phyloP scores from a whole-genome alignment of 2,888 invertebrate genomes.

The Tetranychus truncatus region DNA sequence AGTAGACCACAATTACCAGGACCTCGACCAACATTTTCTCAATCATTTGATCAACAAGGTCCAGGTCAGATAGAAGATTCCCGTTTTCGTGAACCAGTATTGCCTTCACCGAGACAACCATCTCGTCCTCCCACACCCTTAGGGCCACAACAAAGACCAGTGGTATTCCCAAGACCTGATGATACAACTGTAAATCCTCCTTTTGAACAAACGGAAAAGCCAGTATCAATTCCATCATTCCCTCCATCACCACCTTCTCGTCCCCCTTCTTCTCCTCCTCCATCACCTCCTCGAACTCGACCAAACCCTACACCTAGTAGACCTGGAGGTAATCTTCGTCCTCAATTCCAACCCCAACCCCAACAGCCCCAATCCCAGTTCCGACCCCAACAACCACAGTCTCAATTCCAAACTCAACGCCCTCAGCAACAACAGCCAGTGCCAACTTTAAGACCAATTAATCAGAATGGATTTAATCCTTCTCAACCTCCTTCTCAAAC shows the following conservation, averaged over 20 bases:
- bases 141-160: background rate
- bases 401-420: background rate
- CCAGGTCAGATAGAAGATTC: background rate
- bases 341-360: slow-evolving; percentile 26
- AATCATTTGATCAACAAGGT: background rate
- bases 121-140: background rate
- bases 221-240: background rate
- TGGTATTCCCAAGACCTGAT: background rate
- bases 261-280: slow-evolving; percentile 8
- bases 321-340: no score
- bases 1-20: background rate
- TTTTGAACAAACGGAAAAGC: background rate
- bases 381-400: slow-evolving; percentile 8
- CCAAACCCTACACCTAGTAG: background rate
- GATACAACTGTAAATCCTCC: background rate
- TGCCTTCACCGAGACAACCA: background rate
- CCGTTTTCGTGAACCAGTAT: background rate
- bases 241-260: slow-evolving; percentile 2
- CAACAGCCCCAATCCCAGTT: background rate
- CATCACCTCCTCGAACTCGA: background rate
- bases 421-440: slow-evolving; percentile 16
- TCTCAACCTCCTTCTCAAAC: background rate
- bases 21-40: slow-evolving; percentile 5
- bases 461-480: background rate
- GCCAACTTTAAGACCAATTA: slow-evolving; percentile 12